Percentiles rank a stretch among this genome's conserved stretches.
Evolutionary conservation across 2,113 vertebrate genomes (phyloP).

Genomic region (Gobio gobio): DNA sequence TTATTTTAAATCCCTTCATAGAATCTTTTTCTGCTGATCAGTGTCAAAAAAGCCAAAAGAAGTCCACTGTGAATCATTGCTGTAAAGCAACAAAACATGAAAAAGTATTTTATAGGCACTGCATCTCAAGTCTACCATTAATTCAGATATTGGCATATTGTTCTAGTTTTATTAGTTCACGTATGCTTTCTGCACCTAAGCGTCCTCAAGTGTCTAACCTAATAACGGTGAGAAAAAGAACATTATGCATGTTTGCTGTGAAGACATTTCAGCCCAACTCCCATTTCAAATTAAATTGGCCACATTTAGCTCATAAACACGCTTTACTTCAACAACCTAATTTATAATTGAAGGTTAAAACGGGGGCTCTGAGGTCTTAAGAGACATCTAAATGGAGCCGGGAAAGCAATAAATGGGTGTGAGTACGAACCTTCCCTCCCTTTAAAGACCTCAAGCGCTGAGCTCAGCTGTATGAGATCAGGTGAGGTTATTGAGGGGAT

Average conservation of each 20-base stretch:
- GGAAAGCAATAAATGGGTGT: conserved; percentile 77
- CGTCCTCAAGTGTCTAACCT: conserved; percentile 15
- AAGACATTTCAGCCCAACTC: conserved; percentile 78
- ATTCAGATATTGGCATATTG: conserved; percentile 1
- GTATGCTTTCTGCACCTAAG: neutral
- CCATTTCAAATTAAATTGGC: conserved; percentile 84
- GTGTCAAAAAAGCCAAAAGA: neutral
- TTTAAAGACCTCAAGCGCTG: conserved; percentile 75
- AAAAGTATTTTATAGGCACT: neutral
- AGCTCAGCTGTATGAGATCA: conserved; percentile 68
- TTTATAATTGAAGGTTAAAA: conserved; percentile 81
- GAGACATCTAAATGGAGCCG: conserved; percentile 72
- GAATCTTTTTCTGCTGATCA: neutral
- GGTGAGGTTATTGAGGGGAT: conserved; percentile 59
- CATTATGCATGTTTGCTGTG: conserved; percentile 71
- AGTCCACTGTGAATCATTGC: neutral
- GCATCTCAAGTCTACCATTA: neutral
- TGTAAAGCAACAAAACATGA: neutral
- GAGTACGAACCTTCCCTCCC: conserved; percentile 74
- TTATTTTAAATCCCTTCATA: neutral
- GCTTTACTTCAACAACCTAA: conserved; percentile 70
- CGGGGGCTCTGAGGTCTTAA: conserved; percentile 72
- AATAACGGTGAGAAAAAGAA: neutral
- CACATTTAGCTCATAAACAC: conserved; percentile 74
- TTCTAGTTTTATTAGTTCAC: conserved; percentile 5